phyloP scores from a whole-genome alignment of 2,797 vertebrate genomes.

The Ceyx erithaca region DNA sequence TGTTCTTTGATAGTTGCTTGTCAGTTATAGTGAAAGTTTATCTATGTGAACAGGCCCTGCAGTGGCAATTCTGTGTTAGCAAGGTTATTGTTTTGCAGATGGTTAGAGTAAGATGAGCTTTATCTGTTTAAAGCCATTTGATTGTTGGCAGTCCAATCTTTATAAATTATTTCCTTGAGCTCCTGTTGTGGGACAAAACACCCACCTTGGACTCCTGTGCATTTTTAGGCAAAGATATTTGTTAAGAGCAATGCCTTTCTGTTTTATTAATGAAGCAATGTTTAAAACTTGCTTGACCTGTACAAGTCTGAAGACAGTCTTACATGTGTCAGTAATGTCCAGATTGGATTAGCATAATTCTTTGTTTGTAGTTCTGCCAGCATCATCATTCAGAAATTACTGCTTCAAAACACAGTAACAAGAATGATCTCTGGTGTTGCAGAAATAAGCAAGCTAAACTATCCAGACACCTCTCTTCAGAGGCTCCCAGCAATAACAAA shows the following conservation, averaged over 20 bases:
- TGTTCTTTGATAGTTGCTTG: background rate
- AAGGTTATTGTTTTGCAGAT: background rate
- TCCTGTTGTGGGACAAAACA: background rate
- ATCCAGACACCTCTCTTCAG: slow-evolving; percentile 34
- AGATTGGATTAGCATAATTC: slow-evolving; percentile 69
- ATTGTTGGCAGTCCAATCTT: background rate
- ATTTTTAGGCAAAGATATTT: background rate
- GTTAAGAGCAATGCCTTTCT: background rate
- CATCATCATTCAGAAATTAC: slow-evolving; percentile 53
- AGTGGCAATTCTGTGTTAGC: background rate
- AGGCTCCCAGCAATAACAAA: slow-evolving; percentile 38
- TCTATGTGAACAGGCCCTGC: background rate
- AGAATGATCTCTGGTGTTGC: slow-evolving; percentile 44
- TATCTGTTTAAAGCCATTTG: background rate
- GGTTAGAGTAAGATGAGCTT: background rate
- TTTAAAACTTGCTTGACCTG: slow-evolving; percentile 66
- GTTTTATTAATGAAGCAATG: background rate
- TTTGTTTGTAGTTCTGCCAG: slow-evolving; percentile 68
- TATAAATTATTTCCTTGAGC: background rate
- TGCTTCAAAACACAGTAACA: background rate
- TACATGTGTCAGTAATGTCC: slow-evolving; percentile 30
- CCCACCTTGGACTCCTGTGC: background rate
- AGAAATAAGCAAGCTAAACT: slow-evolving; percentile 47
- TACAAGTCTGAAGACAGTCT: slow-evolving; percentile 49
- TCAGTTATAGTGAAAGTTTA: background rate